Conservation (phyloP, 2,888 invertebrate genomes). For the Oeneis ivallda region DNA sequence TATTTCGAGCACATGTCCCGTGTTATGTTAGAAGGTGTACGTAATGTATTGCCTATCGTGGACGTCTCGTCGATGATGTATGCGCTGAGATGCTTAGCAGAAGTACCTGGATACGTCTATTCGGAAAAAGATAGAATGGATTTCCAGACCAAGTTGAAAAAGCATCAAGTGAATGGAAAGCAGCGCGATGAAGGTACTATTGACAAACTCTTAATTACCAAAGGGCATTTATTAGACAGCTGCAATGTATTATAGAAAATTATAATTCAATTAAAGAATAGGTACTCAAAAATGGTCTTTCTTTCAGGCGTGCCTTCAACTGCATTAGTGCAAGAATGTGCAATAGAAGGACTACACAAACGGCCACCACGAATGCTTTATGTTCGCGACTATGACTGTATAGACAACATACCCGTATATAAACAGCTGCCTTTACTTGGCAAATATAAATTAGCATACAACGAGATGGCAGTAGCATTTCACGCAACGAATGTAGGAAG, state of each 20-base stretch:
- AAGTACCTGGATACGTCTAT: conserved; percentile 70
- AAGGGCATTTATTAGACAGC: neutral
- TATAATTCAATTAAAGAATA: too few species aligned
- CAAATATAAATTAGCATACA: conserved; percentile 42
- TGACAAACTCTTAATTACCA: neutral
- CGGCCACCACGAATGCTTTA: conserved; percentile 43
- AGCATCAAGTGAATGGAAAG: conserved; percentile 37
- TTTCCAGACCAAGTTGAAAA: conserved; percentile 39
- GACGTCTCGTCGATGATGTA: conserved; percentile 65
- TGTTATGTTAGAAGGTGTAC: conserved; percentile 83
- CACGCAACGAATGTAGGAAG: conserved; percentile 73
- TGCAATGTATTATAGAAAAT: too few species aligned
- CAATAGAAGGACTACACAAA: conserved; percentile 41
- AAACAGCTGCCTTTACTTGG: conserved; percentile 45
- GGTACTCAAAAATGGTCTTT: neutral
- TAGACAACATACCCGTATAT: conserved; percentile 59
- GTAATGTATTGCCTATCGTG: conserved; percentile 82
- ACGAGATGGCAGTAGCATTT: conserved; percentile 40
- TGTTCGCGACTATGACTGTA: conserved; percentile 52
- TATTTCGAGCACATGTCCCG: conserved; percentile 83
- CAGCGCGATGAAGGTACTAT: conserved; percentile 42
- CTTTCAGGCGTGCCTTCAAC: conserved; percentile 43
- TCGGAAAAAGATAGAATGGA: conserved; percentile 45
- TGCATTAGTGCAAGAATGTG: conserved; percentile 40
- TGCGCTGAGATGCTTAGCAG: conserved; percentile 74